Evolutionary conservation across 2,797 vertebrate genomes (phyloP), one percentile per base, ranked within the genome.

Genomic region (Corythornis leucogaster): DNA sequence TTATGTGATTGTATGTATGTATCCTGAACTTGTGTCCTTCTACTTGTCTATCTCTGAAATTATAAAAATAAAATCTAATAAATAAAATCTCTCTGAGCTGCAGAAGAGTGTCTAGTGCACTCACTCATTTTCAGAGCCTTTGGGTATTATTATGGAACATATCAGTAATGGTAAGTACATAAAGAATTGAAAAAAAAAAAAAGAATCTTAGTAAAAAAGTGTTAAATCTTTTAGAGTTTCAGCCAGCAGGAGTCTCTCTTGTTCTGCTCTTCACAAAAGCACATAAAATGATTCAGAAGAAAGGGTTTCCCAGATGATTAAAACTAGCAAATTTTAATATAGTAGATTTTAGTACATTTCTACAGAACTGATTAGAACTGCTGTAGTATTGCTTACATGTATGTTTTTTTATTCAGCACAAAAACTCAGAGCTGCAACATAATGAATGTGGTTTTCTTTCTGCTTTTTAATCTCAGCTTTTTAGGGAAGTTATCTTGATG

Each of bases 241-340:
- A 91, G 45, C 93, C 93, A 94, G 92, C 73, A 95, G 96, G 95
- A 95, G 80, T 96, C 95, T 91, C 92, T 92, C 89, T 96, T 93
- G 90, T 55, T 93, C 95, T 95, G 64, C 79, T 83, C 53, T 71
- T 91, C 62, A n/a, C 40, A 77, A 61, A 71, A 87, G 14, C 31
- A 68, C 25, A 78, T 6, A 20, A 12, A 82, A 0, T 48, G 11
- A 33, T 73, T 67, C 54, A 38, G 48, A 84, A 81, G 15, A 38
- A 62, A 91, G 31, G 4, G 8, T 69, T 91, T 85, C 20, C 30
- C 20, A 75, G 46, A 22, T 71, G 53, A 92, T 78, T 80, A 80
- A 79, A 48, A 68, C 45, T 18, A 45, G 38, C 15, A 77, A 73
- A 50, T 80, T 89, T 58, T 66, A 91, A 81, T 58, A 67, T 58